Evolutionary conservation across 2,113 vertebrate genomes (phyloP).

Genomic region (Cathartes aura): DNA sequence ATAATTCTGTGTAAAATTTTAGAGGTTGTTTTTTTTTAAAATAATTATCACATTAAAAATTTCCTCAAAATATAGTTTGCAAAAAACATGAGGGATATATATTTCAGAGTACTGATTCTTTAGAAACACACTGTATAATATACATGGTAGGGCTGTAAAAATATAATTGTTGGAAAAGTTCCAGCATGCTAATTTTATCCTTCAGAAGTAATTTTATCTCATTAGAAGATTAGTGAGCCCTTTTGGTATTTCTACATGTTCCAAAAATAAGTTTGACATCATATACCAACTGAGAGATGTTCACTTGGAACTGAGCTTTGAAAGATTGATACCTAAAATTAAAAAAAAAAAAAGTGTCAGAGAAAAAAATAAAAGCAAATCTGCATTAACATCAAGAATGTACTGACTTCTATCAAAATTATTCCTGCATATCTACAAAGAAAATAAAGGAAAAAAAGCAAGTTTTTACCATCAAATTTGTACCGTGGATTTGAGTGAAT

Average conservation of each 20-base stretch:
- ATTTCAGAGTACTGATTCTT: not conserved
- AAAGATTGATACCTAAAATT: not conserved
- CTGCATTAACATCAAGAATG: not conserved
- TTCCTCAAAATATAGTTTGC: not conserved
- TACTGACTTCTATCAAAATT: not conserved
- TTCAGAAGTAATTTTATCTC: slow-evolving; percentile 62
- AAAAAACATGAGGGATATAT: not conserved
- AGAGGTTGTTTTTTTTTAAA: accelerated
- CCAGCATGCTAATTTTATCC: slow-evolving; percentile 40
- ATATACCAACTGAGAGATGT: not conserved
- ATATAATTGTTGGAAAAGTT: slow-evolving; percentile 12
- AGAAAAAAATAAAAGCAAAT: not conserved
- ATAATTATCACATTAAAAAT: not conserved
- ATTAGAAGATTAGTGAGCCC: slow-evolving; percentile 21
- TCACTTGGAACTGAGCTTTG: not conserved
- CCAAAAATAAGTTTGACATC: slow-evolving; percentile 52
- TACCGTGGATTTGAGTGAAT: not conserved
- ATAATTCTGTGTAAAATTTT: not conserved
- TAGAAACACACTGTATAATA: not conserved
- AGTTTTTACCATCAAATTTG: not conserved
- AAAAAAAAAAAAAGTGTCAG: not conserved
- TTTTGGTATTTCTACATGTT: slow-evolving; percentile 2
- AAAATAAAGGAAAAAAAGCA: not conserved
- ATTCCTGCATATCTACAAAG: not conserved
- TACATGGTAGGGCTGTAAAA: not conserved